phyloP scores from a whole-genome alignment of 1,140 invertebrate genomes.

The Drosophila bifasciata region DNA sequence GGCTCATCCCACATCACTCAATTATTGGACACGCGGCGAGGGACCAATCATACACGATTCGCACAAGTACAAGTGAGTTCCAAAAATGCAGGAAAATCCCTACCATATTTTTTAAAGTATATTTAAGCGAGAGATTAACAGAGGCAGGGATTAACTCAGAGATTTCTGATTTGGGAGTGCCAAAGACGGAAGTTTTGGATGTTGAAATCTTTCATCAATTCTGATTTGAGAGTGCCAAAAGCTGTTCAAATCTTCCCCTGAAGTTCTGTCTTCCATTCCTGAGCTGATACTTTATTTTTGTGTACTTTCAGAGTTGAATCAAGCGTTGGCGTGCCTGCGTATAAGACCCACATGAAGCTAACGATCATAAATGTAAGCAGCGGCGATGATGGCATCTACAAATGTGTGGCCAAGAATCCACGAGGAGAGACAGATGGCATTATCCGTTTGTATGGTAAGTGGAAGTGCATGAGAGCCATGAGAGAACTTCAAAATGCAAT shows the following conservation, averaged over 20 bases:
- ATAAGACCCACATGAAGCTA: conserved; percentile 93
- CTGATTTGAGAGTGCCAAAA: too few relatives aligned
- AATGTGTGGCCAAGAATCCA: conserved; percentile 95
- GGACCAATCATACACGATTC: conserved; percentile 95
- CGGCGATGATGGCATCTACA: conserved; percentile 93
- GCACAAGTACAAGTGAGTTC: conserved; percentile 88
- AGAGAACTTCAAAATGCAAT: conserved; percentile 14
- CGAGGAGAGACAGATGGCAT: conserved; percentile 95
- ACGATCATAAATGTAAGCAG: conserved; percentile 90
- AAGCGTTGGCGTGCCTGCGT: conserved; percentile 88
- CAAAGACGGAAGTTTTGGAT: not conserved
- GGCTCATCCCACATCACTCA: conserved; percentile 94
- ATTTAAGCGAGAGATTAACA: too few relatives aligned
- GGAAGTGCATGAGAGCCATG: not conserved
- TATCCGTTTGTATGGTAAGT: conserved; percentile 95
- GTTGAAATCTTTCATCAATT: too few relatives aligned
- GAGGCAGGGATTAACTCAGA: too few relatives aligned
- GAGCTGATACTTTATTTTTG: too few relatives aligned
- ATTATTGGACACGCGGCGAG: conserved; percentile 95
- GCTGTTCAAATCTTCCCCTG: too few relatives aligned
- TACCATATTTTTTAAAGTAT: not conserved
- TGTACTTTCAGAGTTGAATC: conserved; percentile 85
- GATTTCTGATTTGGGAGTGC: not conserved
- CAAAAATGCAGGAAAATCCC: too few relatives aligned
- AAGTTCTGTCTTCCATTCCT: too few relatives aligned